Evolutionary conservation across 2,888 invertebrate species (phyloP), one percentile per base, ranked within the genome.

Genomic region (Trichopria drosophilae): DNA sequence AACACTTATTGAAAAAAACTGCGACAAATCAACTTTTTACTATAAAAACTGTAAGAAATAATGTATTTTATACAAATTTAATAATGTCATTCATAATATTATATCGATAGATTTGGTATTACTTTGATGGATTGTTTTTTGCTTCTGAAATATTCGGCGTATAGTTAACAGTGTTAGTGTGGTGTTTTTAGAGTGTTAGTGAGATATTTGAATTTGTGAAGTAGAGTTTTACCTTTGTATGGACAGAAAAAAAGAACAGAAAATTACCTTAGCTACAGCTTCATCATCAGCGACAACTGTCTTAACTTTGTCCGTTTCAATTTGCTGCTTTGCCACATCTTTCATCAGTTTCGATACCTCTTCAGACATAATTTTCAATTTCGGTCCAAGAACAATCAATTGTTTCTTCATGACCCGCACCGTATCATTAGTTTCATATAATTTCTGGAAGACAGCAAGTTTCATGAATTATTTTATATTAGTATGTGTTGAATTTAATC

Each of bases 361-460:
- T 10, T 82, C 83, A 0, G 88, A 87, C 68, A 92, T 90, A 58
- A 83, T 80, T 43, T 88, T 88, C 35, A 94, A 76, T 57, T 87
- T 81, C 0, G 94, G 94, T 57, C 88, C 90, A 79, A 94, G 82
- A 1, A 85, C 84, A 6, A 86, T 85, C 36, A 94, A 78, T 61
- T 91, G 88, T 52, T 85, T 83, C 75, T 92, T 89, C 93, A 95
- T 94, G 4, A 85, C 82, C 22, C 86, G 87, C 1, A 94, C 91
- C 13, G 87, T 81, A 16, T 82, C 82, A 66, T 90, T 90, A 0
- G 91, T 91, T 76, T 90, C 90, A 65, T 86, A 83, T 7, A 91
- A 72, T 83, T 91, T 91, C 83, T 85, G 68, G 10, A 74, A 65
- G 58, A 1, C 28, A 20, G 10, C 5, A 4, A 20, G 32, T 7